phyloP scores from a whole-genome alignment of 1,140 invertebrate genomes.

The Cecropterus lyciades region DNA sequence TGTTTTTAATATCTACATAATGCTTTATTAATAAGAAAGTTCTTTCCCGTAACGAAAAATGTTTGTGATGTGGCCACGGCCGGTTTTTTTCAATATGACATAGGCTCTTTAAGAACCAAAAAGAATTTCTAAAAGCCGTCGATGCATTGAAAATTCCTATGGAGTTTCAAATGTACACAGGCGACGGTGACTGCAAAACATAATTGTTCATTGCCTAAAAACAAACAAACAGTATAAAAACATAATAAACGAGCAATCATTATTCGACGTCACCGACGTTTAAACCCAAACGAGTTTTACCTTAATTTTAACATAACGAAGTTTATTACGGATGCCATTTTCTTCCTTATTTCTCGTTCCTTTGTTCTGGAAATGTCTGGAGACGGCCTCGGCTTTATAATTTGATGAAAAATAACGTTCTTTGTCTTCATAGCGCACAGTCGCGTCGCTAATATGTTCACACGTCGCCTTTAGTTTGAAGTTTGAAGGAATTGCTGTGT shows the following conservation, averaged over 20 bases:
- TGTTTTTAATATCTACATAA: background rate
- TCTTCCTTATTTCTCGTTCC: slow-evolving; percentile 9
- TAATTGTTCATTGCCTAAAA: no score
- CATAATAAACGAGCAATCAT: slow-evolving; percentile 1
- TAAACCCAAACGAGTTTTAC: slow-evolving; percentile 14
- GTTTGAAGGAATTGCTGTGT: no score
- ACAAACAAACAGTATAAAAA: background rate
- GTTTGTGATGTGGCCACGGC: no score
- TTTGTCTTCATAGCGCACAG: slow-evolving; percentile 19
- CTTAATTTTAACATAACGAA: slow-evolving; percentile 22
- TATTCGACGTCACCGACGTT: background rate
- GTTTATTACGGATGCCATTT: slow-evolving; percentile 28
- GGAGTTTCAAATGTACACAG: no score
- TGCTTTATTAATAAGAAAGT: no score
- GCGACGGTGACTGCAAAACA: no score
- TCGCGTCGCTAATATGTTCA: slow-evolving; percentile 7
- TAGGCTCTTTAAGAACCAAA: no score
- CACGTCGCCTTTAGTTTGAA: background rate
- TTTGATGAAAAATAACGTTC: slow-evolving; percentile 26
- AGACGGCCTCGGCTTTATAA: slow-evolving; percentile 17
- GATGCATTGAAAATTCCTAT: no score
- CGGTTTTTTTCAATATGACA: no score
- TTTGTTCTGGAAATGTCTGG: slow-evolving; percentile 28
- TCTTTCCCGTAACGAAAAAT: no score
- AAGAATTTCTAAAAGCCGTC: no score